Evolutionary conservation across 2,888 invertebrate species (phyloP).

Genomic region (Cosmia pyralina): DNA sequence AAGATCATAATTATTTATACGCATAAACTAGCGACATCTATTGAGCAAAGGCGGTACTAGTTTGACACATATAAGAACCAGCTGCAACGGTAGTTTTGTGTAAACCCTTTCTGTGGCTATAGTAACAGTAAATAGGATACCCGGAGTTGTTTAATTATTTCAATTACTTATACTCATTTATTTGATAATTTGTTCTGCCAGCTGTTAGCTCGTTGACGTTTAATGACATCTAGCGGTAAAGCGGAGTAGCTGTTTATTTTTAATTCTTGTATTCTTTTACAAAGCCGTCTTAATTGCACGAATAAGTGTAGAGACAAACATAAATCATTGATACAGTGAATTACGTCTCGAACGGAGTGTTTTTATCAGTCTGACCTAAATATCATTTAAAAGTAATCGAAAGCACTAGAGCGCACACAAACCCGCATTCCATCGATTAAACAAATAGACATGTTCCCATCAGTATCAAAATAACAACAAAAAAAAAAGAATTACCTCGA

Average conservation of each 20-base stretch:
- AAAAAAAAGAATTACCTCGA: constrained; percentile 15
- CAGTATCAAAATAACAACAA: constrained; percentile 16
- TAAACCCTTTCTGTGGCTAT: constrained; percentile 69
- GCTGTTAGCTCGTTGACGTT: constrained; percentile 57
- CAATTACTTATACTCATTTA: constrained; percentile 70
- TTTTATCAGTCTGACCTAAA: constrained; percentile 71
- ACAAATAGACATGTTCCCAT: constrained; percentile 29
- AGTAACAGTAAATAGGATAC: constrained; percentile 65
- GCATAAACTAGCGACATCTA: constrained; percentile 74
- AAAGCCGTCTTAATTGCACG: constrained; percentile 23
- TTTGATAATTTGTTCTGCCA: constrained; percentile 62
- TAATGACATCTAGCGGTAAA: constrained; percentile 74
- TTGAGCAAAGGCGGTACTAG: constrained; percentile 72
- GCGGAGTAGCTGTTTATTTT: constrained; percentile 56
- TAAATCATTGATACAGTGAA: constrained; percentile 52
- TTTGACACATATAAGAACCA: constrained; percentile 73
- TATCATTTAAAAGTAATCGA: constrained; percentile 64
- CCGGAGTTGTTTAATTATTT: constrained; percentile 68
- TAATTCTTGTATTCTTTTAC: constrained; percentile 32
- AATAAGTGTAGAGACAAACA: constrained; percentile 32
- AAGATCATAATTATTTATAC: constrained; percentile 20
- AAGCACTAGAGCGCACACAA: constrained; percentile 58
- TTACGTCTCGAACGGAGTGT: constrained; percentile 50
- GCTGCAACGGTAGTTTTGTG: constrained; percentile 72
- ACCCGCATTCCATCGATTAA: constrained; percentile 46